These are phyloP conservation scores for Phyto melanocephala DNA, from an alignment of 2,888 invertebrate species.

Conservation along the genomic window DNA sequence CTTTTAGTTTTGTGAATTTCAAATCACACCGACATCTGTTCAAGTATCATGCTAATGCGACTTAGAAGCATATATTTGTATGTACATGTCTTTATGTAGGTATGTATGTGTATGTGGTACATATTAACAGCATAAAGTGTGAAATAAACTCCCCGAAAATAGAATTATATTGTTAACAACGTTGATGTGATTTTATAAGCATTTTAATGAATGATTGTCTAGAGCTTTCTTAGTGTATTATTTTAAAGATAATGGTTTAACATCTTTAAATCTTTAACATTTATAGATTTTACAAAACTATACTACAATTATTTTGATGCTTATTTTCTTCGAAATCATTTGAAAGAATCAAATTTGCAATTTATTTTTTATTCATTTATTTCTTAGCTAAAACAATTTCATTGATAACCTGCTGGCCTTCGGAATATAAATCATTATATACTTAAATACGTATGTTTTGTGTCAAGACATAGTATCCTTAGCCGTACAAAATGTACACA, in stretches of 20 bases:
- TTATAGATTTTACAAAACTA: too few relatives aligned
- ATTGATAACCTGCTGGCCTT: constrained; percentile 22
- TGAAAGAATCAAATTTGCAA: too few relatives aligned
- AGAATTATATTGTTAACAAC: not conserved
- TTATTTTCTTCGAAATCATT: too few relatives aligned
- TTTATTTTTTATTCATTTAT: not conserved
- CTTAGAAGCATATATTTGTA: constrained; percentile 50
- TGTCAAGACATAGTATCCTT: not conserved
- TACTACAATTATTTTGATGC: too few relatives aligned
- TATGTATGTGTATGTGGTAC: too few relatives aligned
- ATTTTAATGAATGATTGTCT: too few relatives aligned
- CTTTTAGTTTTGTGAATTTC: constrained; percentile 78
- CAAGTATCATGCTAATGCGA: constrained; percentile 75
- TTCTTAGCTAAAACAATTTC: constrained; percentile 11
- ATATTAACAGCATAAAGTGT: too few relatives aligned
- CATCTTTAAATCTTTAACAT: too few relatives aligned
- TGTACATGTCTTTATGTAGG: not conserved
- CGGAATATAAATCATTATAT: constrained; percentile 40
- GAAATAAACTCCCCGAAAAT: too few relatives aligned
- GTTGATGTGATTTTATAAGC: too few relatives aligned
- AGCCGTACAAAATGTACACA: not conserved
- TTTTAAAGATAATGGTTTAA: too few relatives aligned
- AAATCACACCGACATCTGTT: constrained; percentile 78
- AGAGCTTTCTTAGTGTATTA: too few relatives aligned
- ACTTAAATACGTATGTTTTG: constrained; percentile 16